These are phyloP conservation scores for Philhelius pedissequus DNA, from an alignment of 2,888 invertebrate species.

Conservation along the genomic window DNA sequence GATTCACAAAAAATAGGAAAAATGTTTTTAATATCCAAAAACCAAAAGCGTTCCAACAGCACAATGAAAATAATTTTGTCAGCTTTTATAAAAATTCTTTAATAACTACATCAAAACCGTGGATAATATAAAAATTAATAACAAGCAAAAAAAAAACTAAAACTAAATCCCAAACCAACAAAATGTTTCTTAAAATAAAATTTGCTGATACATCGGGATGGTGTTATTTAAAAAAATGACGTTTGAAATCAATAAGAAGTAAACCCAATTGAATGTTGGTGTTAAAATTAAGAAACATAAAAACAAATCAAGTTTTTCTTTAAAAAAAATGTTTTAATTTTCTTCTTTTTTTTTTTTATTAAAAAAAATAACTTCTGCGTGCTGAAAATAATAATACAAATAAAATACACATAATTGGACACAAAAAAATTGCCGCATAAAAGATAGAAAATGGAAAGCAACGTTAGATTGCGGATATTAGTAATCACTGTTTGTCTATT, in stretches of 20 bases:
- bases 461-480: slow-evolving; percentile 48
- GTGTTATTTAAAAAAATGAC: slow-evolving; percentile 5
- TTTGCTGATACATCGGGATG: slow-evolving; percentile 38
- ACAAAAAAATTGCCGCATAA: slow-evolving; percentile 1
- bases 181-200: slow-evolving; percentile 36
- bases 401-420: background rate
- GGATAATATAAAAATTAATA: background rate
- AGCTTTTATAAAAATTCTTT: slow-evolving; percentile 31
- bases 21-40: background rate
- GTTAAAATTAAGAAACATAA: background rate
- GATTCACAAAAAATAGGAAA: background rate
- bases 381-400: background rate
- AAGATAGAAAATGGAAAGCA: slow-evolving; percentile 55
- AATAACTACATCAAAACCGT: slow-evolving; percentile 17
- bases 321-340: background rate
- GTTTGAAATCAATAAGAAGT: background rate
- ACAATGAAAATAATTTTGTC: background rate
- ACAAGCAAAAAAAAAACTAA: background rate
- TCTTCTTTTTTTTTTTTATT: background rate
- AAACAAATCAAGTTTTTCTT: background rate
- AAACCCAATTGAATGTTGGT: background rate
- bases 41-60: slow-evolving; percentile 2
- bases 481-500: slow-evolving; percentile 51
- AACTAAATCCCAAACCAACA: background rate
- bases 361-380: background rate